A percentile compares a stretch with the other conserved stretches of the same genome.
phyloP scores from a whole-genome alignment of 2,113 vertebrate genomes.

The Sapajus apella region DNA sequence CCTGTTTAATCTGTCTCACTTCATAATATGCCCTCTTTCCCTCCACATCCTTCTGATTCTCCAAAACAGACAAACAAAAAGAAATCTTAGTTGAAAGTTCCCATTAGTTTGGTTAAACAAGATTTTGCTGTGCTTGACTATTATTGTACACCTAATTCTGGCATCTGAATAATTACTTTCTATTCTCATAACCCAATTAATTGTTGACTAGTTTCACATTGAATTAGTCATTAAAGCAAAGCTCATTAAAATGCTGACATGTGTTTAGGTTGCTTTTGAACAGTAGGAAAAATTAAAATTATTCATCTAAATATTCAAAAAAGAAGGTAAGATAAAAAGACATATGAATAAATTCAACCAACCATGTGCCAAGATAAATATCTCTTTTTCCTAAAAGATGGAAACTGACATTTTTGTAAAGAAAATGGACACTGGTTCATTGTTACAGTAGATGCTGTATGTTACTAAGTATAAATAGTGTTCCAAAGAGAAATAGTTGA shows the following conservation, averaged over 20 bases:
- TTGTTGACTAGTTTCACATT: conserved; percentile 38
- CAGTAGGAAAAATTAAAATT: conserved; percentile 19
- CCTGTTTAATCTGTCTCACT: not conserved
- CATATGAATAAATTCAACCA: not conserved
- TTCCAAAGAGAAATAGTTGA: not conserved
- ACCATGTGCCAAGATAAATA: not conserved
- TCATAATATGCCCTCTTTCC: not conserved
- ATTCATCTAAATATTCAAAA: conserved; percentile 37
- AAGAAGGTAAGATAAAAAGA: not conserved
- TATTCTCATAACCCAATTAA: conserved; percentile 50
- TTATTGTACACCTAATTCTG: not conserved
- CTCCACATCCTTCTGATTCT: not conserved
- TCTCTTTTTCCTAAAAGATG: not conserved
- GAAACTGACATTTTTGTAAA: not conserved
- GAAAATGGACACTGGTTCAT: not conserved
- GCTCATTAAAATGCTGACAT: conserved; percentile 41
- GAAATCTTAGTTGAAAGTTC: not conserved
- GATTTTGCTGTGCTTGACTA: not conserved
- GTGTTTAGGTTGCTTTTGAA: conserved; percentile 38
- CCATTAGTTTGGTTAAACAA: not conserved
- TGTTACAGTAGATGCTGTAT: not conserved
- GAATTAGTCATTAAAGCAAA: conserved; percentile 53
- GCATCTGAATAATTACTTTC: conserved; percentile 34
- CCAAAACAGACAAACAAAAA: not conserved
- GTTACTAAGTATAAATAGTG: not conserved